Conservation (phyloP, 2,888 invertebrate species). For the Xestia sexstrigata region DNA sequence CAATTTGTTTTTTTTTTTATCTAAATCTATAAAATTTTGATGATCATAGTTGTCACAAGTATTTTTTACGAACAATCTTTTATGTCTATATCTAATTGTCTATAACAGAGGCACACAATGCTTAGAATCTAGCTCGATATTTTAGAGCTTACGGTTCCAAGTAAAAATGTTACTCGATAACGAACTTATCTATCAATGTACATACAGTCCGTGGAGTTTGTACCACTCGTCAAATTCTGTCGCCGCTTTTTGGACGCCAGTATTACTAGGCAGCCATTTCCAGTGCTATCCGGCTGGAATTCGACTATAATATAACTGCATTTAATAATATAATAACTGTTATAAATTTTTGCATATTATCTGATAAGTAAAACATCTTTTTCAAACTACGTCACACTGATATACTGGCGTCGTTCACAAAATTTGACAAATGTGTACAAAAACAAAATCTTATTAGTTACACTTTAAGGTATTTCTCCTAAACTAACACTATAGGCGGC, state of each 20-base stretch:
- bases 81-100: slow-evolving; percentile 77
- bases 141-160: slow-evolving; percentile 72
- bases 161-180: slow-evolving; percentile 76
- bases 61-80: slow-evolving; percentile 73
- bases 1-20: slow-evolving; percentile 61
- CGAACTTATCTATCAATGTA: slow-evolving; percentile 73
- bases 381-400: background rate
- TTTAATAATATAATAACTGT: background rate
- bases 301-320: slow-evolving; percentile 4
- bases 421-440: slow-evolving; percentile 68
- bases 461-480: slow-evolving; percentile 67
- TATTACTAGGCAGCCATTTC: background rate
- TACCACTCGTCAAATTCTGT: slow-evolving; percentile 67
- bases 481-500: slow-evolving; percentile 88
- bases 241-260: slow-evolving; percentile 23
- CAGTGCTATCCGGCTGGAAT: background rate
- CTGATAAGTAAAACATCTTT: slow-evolving; percentile 17
- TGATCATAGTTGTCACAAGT: slow-evolving; percentile 72
- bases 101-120: slow-evolving; percentile 90
- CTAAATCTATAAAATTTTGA: slow-evolving; percentile 66
- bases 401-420: slow-evolving; percentile 46
- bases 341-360: slow-evolving; percentile 20
- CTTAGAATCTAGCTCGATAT: slow-evolving; percentile 82
- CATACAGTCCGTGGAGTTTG: slow-evolving; percentile 71
- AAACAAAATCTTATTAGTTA: slow-evolving; percentile 61